Evolutionary conservation across 2,113 vertebrate species (phyloP), one percentile per base, ranked within the genome.

Genomic region (Melanocharis versteri): DNA sequence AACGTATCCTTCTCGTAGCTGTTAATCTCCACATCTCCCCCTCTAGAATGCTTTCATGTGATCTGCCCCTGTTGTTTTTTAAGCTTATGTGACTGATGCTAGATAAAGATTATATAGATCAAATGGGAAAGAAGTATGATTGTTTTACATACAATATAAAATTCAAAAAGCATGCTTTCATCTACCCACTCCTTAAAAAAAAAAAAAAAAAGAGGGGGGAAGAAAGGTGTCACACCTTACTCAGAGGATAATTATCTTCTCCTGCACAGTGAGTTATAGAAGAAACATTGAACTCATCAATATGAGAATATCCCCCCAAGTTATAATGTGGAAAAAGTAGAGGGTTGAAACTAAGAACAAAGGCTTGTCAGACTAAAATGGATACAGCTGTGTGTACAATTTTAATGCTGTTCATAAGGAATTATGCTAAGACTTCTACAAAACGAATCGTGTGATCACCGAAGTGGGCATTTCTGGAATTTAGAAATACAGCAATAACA

Each of bases 91-190:
- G 93, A 90, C 93, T 95, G 96, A 94, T 96, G 72, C 68, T 84
- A 95, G 93, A 86, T 92, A 60, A 62, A 97, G 92, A 95, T 96
- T 93, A 86, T 75, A 94, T 92, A 96, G 96, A 93, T 97, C 92
- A 96, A 96, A 90, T 97, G 72, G 16, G 72, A 81, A 75, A 96
- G 72, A 71, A 89, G 60, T 70, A 75, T 78, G 88, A 92, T 96
- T 96, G 90, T 90, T 96, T 96, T 92, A 91, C 93, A 94, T 94
- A 94, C 65, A 89, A 87, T 93, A 89, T 92, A 94, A 97, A 96
- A 94, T 89, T 73, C 48, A 83, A 87, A 96, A 92, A 96, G 60
- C 68, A 65, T 53, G 92, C 94, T 96, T 96, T 96, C 75, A 96
- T 97, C 94, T 93, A 90, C 86, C 71, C 39, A 80, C 50, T 65